phyloP scores from a whole-genome alignment of 2,113 vertebrate genomes.

The Eleginops maclovinus region DNA sequence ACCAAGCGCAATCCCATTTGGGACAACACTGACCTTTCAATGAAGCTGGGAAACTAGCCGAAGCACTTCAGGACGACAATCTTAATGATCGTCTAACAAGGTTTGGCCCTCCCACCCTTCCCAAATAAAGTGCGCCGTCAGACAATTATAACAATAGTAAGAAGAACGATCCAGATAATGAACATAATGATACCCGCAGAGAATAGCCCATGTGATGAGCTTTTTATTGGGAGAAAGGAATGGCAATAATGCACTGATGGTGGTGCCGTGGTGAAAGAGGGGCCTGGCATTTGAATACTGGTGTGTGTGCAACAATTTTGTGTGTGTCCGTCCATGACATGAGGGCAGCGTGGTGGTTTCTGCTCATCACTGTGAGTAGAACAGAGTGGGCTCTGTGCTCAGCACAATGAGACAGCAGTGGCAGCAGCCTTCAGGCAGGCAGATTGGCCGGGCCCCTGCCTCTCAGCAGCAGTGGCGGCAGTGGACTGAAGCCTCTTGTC shows the following conservation, averaged over 20 bases:
- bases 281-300: conserved; percentile 45
- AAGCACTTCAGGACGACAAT: conserved; percentile 78
- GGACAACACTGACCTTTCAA: conserved; percentile 82
- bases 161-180: conserved; percentile 68
- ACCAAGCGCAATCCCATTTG: conserved; percentile 73
- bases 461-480: conserved; percentile 52
- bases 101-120: conserved; percentile 50
- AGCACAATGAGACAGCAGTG: conserved; percentile 72
- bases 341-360: conserved; percentile 63
- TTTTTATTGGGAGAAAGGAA: conserved; percentile 69
- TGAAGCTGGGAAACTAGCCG: conserved; percentile 64
- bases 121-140: conserved; percentile 68
- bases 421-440: conserved; percentile 59
- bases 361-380: conserved; percentile 69
- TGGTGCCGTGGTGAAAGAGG: conserved; percentile 46
- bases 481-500: conserved; percentile 70
- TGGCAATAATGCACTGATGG: conserved; percentile 55
- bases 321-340: conserved; percentile 46
- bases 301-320: conserved; percentile 40
- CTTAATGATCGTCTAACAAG: conserved; percentile 80
- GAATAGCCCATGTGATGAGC: conserved; percentile 57
- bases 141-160: conserved; percentile 62
- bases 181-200: conserved; percentile 76
- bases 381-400: conserved; percentile 72
- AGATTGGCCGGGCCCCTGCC: conserved; percentile 43